Conservation (phyloP, 2,113 vertebrate genomes). For the Ploceus nigricollis region DNA sequence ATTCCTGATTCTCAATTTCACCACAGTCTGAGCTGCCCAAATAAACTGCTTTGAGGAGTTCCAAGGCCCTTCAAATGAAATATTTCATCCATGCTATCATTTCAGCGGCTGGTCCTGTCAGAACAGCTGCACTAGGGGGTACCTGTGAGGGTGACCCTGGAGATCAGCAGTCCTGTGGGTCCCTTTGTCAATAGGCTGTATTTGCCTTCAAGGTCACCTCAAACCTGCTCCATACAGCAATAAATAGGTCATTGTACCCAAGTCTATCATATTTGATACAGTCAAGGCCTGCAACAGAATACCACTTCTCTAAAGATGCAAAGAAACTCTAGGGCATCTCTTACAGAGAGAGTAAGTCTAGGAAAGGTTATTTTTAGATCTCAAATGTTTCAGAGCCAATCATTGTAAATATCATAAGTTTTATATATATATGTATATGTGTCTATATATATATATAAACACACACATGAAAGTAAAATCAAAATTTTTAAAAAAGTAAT, state of each 20-base stretch:
- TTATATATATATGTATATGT: too few species aligned
- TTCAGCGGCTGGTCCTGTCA: background rate
- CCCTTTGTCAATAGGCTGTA: background rate
- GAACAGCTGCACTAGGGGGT: background rate
- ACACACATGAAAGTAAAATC: background rate
- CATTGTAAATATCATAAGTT: background rate
- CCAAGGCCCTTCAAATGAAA: background rate
- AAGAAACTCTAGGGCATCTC: background rate
- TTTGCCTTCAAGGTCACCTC: background rate
- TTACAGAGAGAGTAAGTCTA: background rate
- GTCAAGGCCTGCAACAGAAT: background rate
- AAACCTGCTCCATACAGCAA: background rate
- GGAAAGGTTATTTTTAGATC: background rate
- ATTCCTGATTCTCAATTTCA: background rate
- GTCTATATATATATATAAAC: accelerated
- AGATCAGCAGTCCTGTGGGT: background rate
- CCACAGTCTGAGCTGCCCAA: background rate
- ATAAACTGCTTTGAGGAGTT: background rate
- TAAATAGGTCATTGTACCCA: background rate
- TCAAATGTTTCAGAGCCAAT: background rate
- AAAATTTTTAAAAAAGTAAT: background rate
- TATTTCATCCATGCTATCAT: background rate
- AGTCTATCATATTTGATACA: background rate
- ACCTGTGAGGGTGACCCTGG: background rate
- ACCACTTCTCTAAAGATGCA: background rate